Evolutionary conservation across 1,140 invertebrate species (phyloP).

Genomic region (Magallana gigas): DNA sequence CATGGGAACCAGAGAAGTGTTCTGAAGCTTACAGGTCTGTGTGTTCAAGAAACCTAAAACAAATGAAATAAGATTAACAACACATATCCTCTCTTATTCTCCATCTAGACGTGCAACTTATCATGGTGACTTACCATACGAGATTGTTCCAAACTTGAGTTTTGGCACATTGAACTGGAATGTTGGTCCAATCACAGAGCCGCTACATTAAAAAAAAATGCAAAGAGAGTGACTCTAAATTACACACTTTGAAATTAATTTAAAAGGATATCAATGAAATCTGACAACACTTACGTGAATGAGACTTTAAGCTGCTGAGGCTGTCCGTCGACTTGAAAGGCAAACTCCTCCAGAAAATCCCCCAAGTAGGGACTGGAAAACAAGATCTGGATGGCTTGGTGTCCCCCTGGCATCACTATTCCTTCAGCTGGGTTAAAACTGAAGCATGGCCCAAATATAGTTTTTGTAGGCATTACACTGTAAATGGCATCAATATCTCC

Average conservation of each 20-base stretch:
- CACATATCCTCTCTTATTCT: too few relatives aligned
- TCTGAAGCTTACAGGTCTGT: conserved; percentile 72
- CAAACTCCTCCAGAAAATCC: conserved; percentile 78
- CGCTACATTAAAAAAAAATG: conserved; percentile 67
- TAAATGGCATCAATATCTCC: conserved; percentile 80
- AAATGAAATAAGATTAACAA: conserved; percentile 35
- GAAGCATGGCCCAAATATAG: conserved; percentile 78
- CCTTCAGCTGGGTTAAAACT: conserved; percentile 78
- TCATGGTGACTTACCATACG: conserved; percentile 71
- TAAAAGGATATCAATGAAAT: not conserved
- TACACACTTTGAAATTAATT: not conserved
- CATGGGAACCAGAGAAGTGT: conserved; percentile 79
- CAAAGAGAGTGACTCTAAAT: not conserved
- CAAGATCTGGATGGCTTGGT: conserved; percentile 77
- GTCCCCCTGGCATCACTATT: conserved; percentile 77
- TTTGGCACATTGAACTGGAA: conserved; percentile 78
- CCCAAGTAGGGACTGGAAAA: conserved; percentile 76
- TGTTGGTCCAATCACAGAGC: conserved; percentile 79
- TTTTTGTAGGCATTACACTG: conserved; percentile 70
- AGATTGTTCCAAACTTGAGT: conserved; percentile 78
- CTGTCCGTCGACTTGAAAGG: conserved; percentile 77
- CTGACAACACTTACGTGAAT: conserved; percentile 70
- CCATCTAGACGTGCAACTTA: too few relatives aligned
- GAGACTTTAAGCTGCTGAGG: conserved; percentile 72
- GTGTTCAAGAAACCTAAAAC: conserved; percentile 74